Evolutionary conservation across 2,113 vertebrate genomes (phyloP).

Genomic region (Nematolebias whitei): DNA sequence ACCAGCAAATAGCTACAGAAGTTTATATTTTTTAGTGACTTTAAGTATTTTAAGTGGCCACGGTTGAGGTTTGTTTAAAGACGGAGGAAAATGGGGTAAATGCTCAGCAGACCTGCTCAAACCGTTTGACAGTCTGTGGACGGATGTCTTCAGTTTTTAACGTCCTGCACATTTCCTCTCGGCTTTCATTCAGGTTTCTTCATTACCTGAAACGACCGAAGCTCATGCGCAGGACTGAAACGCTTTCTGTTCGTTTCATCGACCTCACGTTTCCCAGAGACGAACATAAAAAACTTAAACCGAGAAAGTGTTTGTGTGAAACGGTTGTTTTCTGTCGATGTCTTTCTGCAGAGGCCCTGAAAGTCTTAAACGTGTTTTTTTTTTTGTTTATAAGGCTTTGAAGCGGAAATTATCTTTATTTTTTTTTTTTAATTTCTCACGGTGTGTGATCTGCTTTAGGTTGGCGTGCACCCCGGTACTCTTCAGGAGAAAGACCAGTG

Average conservation of each 20-base stretch:
- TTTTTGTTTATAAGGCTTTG: no score
- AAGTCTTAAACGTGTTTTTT: no score
- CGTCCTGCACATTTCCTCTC: background rate
- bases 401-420: no score
- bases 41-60: background rate
- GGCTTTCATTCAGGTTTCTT: background rate
- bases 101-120: background rate
- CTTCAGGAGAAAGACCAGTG: background rate
- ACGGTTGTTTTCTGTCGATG: no score
- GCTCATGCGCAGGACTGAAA: background rate
- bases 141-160: background rate
- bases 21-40: background rate
- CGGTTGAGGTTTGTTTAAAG: background rate
- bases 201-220: background rate
- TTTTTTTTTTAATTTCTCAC: no score
- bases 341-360: no score
- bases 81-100: background rate
- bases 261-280: no score
- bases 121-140: background rate
- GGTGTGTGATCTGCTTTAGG: background rate
- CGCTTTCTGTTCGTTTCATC: no score
- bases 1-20: rapidly evolving
- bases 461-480: background rate
- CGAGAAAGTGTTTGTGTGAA: no score
- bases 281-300: no score